Base-by-base conservation (phyloP, 1,140 invertebrate species). In the Episyrphus balteatus region DNA sequence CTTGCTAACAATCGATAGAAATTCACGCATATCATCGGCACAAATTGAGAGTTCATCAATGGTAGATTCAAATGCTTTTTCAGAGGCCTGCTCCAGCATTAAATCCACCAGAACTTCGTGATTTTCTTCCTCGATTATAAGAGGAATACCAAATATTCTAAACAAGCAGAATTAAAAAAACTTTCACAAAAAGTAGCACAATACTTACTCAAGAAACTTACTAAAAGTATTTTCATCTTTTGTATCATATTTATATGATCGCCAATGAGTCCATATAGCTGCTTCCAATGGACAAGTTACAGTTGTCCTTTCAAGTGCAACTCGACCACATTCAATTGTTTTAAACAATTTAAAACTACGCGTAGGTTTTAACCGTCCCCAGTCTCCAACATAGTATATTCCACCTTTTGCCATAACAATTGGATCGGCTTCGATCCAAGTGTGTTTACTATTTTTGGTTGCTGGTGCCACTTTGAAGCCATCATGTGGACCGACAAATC, bases 141-240 rank as follows among this genome's bases (percentile, higher is more conserved):
- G 52, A 3, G 63, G 63, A 41, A 66, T 33, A 0, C 63, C 63
- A 40, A 66, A 66, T 14, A 66, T 57, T 11, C 63, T 66, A 14
- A 9, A 26, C 8, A 26, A 5, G 3, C 21, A 26, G 3, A 26
- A 5, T 26, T 26, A 5, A 26, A 5, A 26, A 26, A 26, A 5
- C 3, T 26, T 26, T 26, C 21, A 5, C 21, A 26, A 26, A 26
- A 26, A 26, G 21, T 26, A n/a, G n/a, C 21, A 26, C 32, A 45
- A 34, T 33, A 46, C 44, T 34, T 49, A 54, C 52, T 54, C 50
- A 14, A 54, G 13, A 14, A 51, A 46, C 15, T 51, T 54, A 39
- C 51, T 51, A 46, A 48, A 49, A 19, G 11, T 50, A 26, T 51
- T 19, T 15, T 45, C 31, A 39, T 52, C 53, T n/a, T 46, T 26